Base-by-base conservation (phyloP, 2,888 invertebrate species). In the Chrysomela aeneicollis region DNA sequence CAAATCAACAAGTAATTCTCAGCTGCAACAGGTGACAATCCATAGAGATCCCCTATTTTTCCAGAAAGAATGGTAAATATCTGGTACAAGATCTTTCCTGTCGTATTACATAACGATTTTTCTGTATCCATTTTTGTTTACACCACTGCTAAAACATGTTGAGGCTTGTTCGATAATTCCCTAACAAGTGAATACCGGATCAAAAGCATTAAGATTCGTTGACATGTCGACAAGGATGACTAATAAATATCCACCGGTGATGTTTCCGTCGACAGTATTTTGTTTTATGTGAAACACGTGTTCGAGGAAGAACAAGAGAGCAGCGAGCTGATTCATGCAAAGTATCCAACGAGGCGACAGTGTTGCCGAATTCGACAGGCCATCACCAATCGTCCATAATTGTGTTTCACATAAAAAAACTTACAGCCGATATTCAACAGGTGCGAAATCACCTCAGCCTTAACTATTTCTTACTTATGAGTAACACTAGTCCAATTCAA, bases 201-300 rank as follows among this genome's bases (percentile, higher is more conserved):
- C 42, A 4, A 42, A 42, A 42, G 15, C 42, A 12, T 10, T 42
- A 15, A 42, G 55, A 22, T 55, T 22, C 42, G 37, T 17, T 55
- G 55, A 55, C 55, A 55, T 42, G 42, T n/a, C 37, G 42, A 19
- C 55, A 17, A 19, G 37, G 21, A 54, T 1, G 32, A 42, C 42
- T 42, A 42, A 42, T 55, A 55, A 55, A 55, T 55, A 55, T 42
- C 15, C 55, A 26, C 37, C 35, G 15, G 53, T 54, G 53, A 54
- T 54, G 35, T 32, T 42, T 42, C 37, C 50, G 53, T 37, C 63
- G 61, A 67, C 65, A 67, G 61, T 67, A 61, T 57, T 70, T 67
- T 67, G 64, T 57, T 70, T 67, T 70, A 70, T 70, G 67, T 63
- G 55, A 63, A 64, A 66, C 69, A 70, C 67, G 62, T 69, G 69